Percentiles rank a stretch among this genome's conserved stretches.
Evolutionary conservation across 2,113 vertebrate genomes (phyloP).

Genomic region (Grammomys dolichurus): DNA sequence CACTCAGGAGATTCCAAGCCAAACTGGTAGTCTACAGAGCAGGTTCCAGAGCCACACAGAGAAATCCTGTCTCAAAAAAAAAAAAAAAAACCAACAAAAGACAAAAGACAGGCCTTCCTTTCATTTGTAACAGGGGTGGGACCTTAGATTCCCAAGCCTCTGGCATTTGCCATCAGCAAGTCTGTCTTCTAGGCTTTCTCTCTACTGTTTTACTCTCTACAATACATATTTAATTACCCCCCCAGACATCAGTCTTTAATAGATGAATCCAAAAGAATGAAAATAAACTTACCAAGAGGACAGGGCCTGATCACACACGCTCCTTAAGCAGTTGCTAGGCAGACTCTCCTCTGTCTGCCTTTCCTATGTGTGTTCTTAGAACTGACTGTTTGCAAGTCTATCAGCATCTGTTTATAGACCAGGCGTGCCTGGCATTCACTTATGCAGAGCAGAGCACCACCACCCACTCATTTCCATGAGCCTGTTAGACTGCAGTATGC

Average conservation of each 20-base stretch:
- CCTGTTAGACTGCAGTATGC: not conserved
- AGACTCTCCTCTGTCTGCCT: constrained; percentile 78
- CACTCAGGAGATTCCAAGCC: not conserved
- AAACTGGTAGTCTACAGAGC: not conserved
- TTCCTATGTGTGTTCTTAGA: constrained; percentile 72
- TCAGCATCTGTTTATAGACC: constrained; percentile 77
- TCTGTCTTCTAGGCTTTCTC: not conserved
- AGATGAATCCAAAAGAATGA: constrained; percentile 9
- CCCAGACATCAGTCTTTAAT: not conserved
- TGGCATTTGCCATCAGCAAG: not conserved
- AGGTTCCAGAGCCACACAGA: too few relatives aligned
- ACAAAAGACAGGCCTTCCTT: not conserved
- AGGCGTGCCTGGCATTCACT: constrained; percentile 77
- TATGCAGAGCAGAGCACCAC: not conserved
- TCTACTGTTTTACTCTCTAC: not conserved
- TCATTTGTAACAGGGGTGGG: too few relatives aligned
- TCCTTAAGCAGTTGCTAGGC: constrained; percentile 19
- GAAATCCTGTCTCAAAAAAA: not conserved
- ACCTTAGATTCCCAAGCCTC: not conserved
- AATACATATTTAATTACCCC: not conserved
- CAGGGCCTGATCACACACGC: constrained; percentile 57
- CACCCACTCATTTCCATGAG: not conserved
- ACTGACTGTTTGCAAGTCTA: constrained; percentile 81
- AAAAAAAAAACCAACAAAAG: not conserved
- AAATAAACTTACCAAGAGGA: constrained; percentile 67